phyloP scores from a whole-genome alignment of 2,888 invertebrate genomes.

The Cremastinae sp. region DNA sequence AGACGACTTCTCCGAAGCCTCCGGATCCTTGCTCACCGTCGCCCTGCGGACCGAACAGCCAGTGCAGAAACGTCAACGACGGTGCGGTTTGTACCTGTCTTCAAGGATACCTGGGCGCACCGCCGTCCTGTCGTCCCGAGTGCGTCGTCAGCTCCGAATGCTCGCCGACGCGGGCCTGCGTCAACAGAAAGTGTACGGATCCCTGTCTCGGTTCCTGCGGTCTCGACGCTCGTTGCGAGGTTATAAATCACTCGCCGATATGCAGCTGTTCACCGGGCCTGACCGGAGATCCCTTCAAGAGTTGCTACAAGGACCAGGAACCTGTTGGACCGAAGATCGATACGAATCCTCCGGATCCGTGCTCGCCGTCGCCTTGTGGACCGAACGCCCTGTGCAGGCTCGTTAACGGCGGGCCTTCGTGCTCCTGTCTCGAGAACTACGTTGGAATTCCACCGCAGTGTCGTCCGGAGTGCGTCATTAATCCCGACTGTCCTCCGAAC shows the following conservation, averaged over 20 bases:
- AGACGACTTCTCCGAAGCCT: conserved; percentile 58
- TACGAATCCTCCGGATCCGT: conserved; percentile 82
- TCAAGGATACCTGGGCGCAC: conserved; percentile 80
- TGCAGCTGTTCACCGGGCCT: conserved; percentile 81
- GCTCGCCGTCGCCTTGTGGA: conserved; percentile 91
- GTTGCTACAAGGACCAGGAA: conserved; percentile 84
- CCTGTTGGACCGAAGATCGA: conserved; percentile 74
- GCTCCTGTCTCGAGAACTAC: conserved; percentile 89
- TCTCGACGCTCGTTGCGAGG: conserved; percentile 82
- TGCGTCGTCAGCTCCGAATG: conserved; percentile 81
- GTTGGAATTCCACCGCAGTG: conserved; percentile 91
- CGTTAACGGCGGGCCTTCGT: conserved; percentile 86
- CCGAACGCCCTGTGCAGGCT: conserved; percentile 89
- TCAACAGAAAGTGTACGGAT: conserved; percentile 87
- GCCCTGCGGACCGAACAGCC: conserved; percentile 80
- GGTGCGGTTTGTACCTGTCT: conserved; percentile 81
- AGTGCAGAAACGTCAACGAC: conserved; percentile 78
- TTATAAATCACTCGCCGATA: conserved; percentile 82
- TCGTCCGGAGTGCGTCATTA: conserved; percentile 91
- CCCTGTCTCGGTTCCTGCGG: conserved; percentile 82
- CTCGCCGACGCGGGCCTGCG: conserved; percentile 84
- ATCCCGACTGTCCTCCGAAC: conserved; percentile 89
- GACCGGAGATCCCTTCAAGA: conserved; percentile 89
- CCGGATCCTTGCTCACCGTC: conserved; percentile 78
- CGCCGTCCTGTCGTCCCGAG: conserved; percentile 80